Evolutionary conservation across 2,888 invertebrate species (phyloP).

Genomic region (Galerucella pusilla): DNA sequence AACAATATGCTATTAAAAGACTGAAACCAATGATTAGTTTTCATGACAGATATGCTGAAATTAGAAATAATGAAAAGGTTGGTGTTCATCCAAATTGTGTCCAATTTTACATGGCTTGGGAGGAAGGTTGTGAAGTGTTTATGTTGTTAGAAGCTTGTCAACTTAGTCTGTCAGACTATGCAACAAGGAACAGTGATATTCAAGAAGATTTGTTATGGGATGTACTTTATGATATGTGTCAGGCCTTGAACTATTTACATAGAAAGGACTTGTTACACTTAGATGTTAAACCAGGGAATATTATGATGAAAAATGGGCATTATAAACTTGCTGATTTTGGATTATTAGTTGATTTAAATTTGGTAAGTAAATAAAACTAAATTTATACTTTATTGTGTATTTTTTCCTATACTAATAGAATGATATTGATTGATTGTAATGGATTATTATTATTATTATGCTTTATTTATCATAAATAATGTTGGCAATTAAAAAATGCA

Average conservation of each 20-base stretch:
- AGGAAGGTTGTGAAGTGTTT: constrained; percentile 74
- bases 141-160: constrained; percentile 79
- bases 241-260: constrained; percentile 77
- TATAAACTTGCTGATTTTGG: constrained; percentile 84
- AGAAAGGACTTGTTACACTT: constrained; percentile 75
- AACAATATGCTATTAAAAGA: constrained; percentile 78
- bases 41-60: constrained; percentile 72
- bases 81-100: constrained; percentile 77
- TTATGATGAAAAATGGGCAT: constrained; percentile 73
- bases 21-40: constrained; percentile 71
- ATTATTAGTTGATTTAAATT: constrained; percentile 73
- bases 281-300: constrained; percentile 83
- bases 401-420: background rate
- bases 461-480: too few species aligned
- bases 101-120: constrained; percentile 77
- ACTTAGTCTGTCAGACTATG: constrained; percentile 71
- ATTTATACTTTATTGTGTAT: constrained; percentile 6
- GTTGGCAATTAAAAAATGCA: too few species aligned
- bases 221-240: constrained; percentile 72
- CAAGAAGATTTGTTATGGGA: constrained; percentile 74
- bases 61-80: constrained; percentile 75
- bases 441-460: too few species aligned
- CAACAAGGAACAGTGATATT: constrained; percentile 69
- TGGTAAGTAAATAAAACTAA: constrained; percentile 55
- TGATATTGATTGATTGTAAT: background rate